Base-by-base conservation (phyloP, 2,797 vertebrate genomes). In the Silurus lanzhouensis region DNA sequence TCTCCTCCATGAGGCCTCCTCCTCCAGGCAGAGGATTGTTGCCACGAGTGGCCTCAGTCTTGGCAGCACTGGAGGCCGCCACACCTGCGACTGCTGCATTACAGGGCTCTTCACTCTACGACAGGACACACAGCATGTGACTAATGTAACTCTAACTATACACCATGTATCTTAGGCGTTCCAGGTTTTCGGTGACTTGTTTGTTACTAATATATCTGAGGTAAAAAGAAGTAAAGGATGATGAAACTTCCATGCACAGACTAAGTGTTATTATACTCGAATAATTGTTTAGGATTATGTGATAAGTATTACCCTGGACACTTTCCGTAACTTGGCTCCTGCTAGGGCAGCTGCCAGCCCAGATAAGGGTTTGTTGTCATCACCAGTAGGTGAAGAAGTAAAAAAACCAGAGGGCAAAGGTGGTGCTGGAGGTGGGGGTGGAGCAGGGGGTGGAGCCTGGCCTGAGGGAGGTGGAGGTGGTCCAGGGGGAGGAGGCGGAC, bases 1-100 rank as follows among this genome's bases (percentile, higher is more conserved):
- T 99, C 92, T 99, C 98, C 91, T 99, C 98, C 98, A 99, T 99
- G 20, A 99, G 94, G 25, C 98, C 98, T 85, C 97, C 97, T 87
- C 98, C 98, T 89, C 95, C 97, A 6, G 97, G 93, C 87, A 98
- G 94, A 0, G 96, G 97, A 48, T 97, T 98, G 58, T 98, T 99
- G 74, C 97, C 97, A 84, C 97, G 95, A 76, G 95, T 89, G 0
- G 93, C 52, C 0, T 99, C 98, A 19, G 96, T 81, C 94, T 98
- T 99, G 87, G 95, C 93, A 90, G 92, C 94, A 0, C 93, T 87
- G 48, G 93, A 89, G 84, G 91, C 90, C 25, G 31, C 89, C 1
- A 67, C 13, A 19, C 83, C 92, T 82, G 90, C 94, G 90, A 94
- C 91, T 52, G 94, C 92, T 48, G 95, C 93, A 90, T 92, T 95